Base-by-base conservation (phyloP, 2,113 vertebrate genomes). In the Aegotheles bennettii region DNA sequence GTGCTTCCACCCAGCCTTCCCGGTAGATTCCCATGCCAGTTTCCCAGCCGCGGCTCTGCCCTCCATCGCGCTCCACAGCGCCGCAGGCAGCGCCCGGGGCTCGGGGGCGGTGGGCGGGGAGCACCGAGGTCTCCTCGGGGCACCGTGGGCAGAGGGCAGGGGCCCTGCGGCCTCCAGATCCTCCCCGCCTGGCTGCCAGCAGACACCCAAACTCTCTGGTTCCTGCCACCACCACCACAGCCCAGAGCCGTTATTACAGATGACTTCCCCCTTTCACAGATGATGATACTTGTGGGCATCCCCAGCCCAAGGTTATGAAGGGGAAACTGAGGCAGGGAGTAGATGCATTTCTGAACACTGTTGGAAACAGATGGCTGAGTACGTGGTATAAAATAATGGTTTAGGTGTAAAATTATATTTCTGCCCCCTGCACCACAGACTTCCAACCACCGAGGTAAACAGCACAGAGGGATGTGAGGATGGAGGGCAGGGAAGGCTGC, bases 61-160 rank as follows among this genome's bases (percentile, higher is more conserved):
- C 47, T 64, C 54, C 29, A 4, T 63, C 38, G 4, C 25, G 53
- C 11, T 65, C 23, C 13, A 40, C 7, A 13, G 16, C 31, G 54
- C 26, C 35, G 61, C 42, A 74, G 7, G 15, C 50, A 74, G 11
- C 8, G 35, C 10, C 0, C 0, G 13, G 50, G 1, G 2, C 24
- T 50, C 38, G 25, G 8, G 36, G 28, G 21, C 1, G 3, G 3
- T 0, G 0, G 10, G 4, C 24, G n/a, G 14, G 11, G 29, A 54
- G 42, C 33, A 2, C 1, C 8, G 16, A n/a, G 38, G 38, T 7
- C 10, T 67, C 26, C 31, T 5, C 31, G 21, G 7, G 47, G 21
- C 11, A 7, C 12, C 13, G 33, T 0, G 0, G 20, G 71, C 26
- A 15, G 13, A 28, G 17, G 18, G 38, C 9, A 29, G 10, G 11